These are phyloP conservation scores for Circaetus gallicus DNA, from an alignment of 2,113 vertebrate species.

Conservation along the genomic window DNA sequence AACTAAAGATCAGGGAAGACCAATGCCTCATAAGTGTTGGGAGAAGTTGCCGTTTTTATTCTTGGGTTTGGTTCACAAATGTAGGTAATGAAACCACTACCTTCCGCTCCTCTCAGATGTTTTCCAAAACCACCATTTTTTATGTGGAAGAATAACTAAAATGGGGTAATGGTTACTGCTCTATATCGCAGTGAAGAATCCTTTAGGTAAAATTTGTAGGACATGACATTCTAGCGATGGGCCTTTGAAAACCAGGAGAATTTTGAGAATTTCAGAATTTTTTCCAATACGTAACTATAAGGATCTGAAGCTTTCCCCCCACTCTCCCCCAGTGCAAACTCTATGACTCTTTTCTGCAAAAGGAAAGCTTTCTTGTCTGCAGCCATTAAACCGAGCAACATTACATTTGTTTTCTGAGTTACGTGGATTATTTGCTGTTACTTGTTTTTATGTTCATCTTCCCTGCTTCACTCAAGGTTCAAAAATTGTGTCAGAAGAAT, in stretches of 20 bases:
- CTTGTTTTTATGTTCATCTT: neutral
- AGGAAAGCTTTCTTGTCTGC: neutral
- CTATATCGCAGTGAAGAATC: neutral
- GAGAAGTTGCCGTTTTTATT: neutral
- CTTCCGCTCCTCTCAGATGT: neutral
- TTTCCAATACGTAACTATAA: neutral
- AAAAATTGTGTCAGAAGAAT: neutral
- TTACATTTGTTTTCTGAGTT: neutral
- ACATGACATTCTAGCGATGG: neutral
- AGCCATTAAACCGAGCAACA: accelerated
- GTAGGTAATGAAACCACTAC: neutral
- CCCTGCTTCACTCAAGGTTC: neutral
- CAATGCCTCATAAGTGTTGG: neutral
- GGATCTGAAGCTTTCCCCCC: neutral
- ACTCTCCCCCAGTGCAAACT: neutral
- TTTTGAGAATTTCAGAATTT: neutral
- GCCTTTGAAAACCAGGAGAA: neutral
- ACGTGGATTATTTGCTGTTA: neutral
- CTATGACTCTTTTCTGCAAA: neutral
- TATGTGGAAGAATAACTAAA: neutral
- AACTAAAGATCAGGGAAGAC: neutral
- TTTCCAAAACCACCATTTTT: accelerated
- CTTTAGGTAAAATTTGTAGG: neutral
- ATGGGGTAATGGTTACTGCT: neutral
- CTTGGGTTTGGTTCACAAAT: neutral